These are phyloP conservation scores for Pheosia gnoma DNA, from an alignment of 2,888 invertebrate genomes.

Conservation along the genomic window DNA sequence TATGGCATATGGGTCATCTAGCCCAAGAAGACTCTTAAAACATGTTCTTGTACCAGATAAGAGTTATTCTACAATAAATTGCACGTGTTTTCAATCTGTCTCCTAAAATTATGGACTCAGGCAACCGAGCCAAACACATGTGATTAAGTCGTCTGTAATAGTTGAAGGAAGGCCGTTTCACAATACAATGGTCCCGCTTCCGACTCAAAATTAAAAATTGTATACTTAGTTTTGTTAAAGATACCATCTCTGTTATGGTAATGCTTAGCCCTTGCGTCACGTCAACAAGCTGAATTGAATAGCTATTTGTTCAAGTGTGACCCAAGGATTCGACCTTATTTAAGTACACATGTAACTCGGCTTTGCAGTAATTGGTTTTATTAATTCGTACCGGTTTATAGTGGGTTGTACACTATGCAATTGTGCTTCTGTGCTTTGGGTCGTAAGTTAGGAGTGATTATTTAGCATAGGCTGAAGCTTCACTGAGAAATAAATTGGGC, in stretches of 20 bases:
- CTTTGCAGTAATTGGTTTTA: constrained; percentile 10
- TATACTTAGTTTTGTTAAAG: neutral
- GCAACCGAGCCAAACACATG: neutral
- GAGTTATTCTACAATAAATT: no score
- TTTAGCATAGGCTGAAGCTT: no score
- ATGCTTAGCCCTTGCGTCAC: constrained; percentile 25
- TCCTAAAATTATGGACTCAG: neutral
- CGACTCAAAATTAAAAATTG: neutral
- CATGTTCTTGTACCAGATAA: neutral
- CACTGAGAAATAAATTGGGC: no score
- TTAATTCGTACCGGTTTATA: no score
- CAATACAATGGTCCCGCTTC: neutral
- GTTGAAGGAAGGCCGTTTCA: neutral
- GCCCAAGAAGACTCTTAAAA: neutral
- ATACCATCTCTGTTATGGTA: neutral
- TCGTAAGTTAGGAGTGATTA: no score
- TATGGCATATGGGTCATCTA: constrained; percentile 21
- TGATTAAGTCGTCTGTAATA: neutral
- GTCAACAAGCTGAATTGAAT: constrained; percentile 59
- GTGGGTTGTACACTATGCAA: no score
- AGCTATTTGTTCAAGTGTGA: constrained; percentile 71
- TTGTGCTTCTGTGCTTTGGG: no score
- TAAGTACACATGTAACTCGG: constrained; percentile 28
- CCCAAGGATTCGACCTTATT: constrained; percentile 58
- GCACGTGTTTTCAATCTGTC: neutral